Conservation (phyloP, 30 jellyfish, hydroid and myxozoan genomes). For the Phacellophora camtschatica region DNA sequence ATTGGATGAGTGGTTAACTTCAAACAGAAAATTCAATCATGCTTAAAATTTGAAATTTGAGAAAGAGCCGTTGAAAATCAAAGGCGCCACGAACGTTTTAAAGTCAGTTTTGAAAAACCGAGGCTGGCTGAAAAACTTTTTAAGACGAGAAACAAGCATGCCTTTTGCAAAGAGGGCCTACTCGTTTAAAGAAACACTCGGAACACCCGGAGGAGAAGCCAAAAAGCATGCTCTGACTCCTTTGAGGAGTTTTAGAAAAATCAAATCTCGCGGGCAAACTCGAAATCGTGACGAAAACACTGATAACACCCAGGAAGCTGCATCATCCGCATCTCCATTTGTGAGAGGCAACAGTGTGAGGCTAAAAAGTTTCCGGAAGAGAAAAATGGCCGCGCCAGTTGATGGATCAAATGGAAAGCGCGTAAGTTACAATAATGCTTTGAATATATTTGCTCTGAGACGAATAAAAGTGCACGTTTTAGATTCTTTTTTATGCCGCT, state of each 20-base stretch:
- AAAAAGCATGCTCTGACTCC: not conserved
- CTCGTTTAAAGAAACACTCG: slow-evolving; percentile 21
- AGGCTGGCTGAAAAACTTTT: not conserved
- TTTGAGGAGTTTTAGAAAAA: slow-evolving; percentile 36
- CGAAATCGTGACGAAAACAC: too few relatives aligned
- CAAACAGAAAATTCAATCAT: too few relatives aligned
- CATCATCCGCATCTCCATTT: slow-evolving; percentile 33
- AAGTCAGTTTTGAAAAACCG: too few relatives aligned
- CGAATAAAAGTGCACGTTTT: too few relatives aligned
- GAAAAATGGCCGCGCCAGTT: slow-evolving; percentile 83
- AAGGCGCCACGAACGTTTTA: too few relatives aligned
- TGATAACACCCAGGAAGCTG: slow-evolving; percentile 58
- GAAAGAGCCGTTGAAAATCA: too few relatives aligned
- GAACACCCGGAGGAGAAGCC: not conserved
- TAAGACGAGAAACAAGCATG: not conserved
- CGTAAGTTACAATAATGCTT: too few relatives aligned
- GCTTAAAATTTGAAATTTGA: too few relatives aligned
- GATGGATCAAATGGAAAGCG: slow-evolving; percentile 18
- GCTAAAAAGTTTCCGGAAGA: slow-evolving; percentile 78
- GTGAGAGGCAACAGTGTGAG: slow-evolving; percentile 67
- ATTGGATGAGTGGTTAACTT: too few relatives aligned
- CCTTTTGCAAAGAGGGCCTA: slow-evolving; percentile 30
- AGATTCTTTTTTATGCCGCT: too few relatives aligned
- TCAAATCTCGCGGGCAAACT: slow-evolving; percentile 89
- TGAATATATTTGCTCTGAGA: too few relatives aligned